Evolutionary conservation across 2,113 vertebrate genomes (phyloP).

Genomic region (Pelodiscus sinensis): DNA sequence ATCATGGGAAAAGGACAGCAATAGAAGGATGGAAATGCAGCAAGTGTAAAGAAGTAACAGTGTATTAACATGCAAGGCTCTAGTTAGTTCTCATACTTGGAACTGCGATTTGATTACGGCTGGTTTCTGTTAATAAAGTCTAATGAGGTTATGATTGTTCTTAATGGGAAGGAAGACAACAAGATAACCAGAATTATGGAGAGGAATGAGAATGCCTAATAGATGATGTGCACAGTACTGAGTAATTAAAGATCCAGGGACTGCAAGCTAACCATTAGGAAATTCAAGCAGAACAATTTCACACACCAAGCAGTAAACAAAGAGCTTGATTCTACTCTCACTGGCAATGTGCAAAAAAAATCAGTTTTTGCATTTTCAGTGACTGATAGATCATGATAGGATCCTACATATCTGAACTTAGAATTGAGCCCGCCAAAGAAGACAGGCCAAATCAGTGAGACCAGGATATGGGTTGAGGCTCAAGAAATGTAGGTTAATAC

Average conservation of each 20-base stretch:
- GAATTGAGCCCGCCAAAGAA: not conserved
- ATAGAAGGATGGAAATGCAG: not conserved
- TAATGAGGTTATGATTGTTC: not conserved
- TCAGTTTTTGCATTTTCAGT: not conserved
- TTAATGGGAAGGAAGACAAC: not conserved
- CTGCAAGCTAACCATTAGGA: not conserved
- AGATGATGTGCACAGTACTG: not conserved
- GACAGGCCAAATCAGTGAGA: not conserved
- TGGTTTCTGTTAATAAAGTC: not conserved
- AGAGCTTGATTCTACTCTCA: not conserved
- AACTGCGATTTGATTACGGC: not conserved
- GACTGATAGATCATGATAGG: not conserved
- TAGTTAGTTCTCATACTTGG: not conserved
- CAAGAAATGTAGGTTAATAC: not conserved
- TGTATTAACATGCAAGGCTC: not conserved
- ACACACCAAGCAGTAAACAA: conserved; percentile 2
- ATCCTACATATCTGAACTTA: not conserved
- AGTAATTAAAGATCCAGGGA: conserved; percentile 42
- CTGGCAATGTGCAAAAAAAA: not conserved
- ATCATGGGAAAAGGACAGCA: fast-evolving
- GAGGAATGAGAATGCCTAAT: not conserved
- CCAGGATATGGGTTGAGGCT: not conserved
- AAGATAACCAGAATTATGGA: not conserved
- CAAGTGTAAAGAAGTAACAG: not conserved
- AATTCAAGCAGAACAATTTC: conserved; percentile 14